Evolutionary conservation across 2,113 vertebrate species (phyloP), one percentile per base, ranked within the genome.

Genomic region (Salminus brasiliensis): DNA sequence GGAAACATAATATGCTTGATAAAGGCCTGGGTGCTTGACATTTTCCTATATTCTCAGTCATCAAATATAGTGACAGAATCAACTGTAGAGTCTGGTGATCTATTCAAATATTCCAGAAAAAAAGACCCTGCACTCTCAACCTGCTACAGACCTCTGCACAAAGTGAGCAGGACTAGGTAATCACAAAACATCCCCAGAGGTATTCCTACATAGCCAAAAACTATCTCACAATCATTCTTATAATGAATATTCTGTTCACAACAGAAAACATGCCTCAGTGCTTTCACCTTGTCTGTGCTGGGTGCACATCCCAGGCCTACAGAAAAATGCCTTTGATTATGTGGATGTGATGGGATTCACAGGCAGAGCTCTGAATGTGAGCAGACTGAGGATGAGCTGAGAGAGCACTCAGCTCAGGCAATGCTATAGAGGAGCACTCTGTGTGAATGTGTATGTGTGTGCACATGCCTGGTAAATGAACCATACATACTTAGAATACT

Each of bases 271-370:
- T 69, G 53, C 83, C 76, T 74, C 63, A 52, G 66, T 66, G 68
- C 73, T 68, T 84, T 85, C 81, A 84, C 82, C 82, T 86, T 80
- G 65, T 67, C 71, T 49, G 59, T 80, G 72, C 74, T 65, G 71
- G 63, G 80, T 78, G 78, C 79, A 84, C 55, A 72, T 85, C 78
- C 80, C 63, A 76, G 75, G 74, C 67, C 78, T 65, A 78, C 27
- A 83, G 80, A 83, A 74, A 87, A 87, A 87, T 82, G 83, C 68
- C 78, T 87, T 83, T 85, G 85, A 85, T 85, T 87, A 85, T 81
- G 78, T 78, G 83, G 71, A 85, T 81, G 85, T 83, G 81, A 74
- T 75, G 75, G 83, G 81, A 85, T 79, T 83, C 62, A 59, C 76
- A 80, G 81, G 70, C 72, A 81, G 63, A 49, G 66, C 74, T 76